phyloP scores from a whole-genome alignment of 2,113 vertebrate species.

The Probosciger aterrimus region DNA sequence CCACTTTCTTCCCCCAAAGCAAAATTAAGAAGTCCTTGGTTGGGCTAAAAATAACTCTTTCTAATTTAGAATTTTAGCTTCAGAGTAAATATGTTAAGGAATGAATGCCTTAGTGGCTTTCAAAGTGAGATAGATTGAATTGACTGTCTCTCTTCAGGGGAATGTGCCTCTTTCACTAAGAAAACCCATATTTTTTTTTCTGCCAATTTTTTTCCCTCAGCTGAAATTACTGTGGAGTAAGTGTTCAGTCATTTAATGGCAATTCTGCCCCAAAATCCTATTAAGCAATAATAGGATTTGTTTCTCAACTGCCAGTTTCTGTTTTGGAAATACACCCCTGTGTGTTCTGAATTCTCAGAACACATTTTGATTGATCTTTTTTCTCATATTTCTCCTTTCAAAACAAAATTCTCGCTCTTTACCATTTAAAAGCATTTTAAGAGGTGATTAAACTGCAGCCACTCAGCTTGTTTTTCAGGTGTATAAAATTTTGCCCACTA shows the following conservation, averaged over 20 bases:
- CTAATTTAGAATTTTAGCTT: neutral
- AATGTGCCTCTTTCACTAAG: neutral
- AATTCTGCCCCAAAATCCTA: neutral
- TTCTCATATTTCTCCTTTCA: neutral
- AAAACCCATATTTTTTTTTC: neutral
- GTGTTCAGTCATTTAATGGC: neutral
- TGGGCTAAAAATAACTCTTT: neutral
- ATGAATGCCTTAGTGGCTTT: neutral
- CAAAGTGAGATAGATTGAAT: neutral
- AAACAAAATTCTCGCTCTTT: neutral
- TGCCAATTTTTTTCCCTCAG: neutral
- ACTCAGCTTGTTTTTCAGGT: neutral
- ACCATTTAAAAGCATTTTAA: neutral
- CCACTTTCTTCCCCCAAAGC: neutral
- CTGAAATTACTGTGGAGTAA: neutral
- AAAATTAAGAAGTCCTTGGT: neutral
- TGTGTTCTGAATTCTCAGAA: neutral
- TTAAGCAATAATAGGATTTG: conserved; percentile 26
- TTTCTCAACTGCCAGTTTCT: neutral
- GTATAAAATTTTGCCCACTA: neutral
- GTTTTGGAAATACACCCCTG: neutral
- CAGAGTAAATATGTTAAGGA: neutral
- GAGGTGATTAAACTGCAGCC: neutral
- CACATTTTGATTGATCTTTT: neutral
- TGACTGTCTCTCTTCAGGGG: neutral